Conservation (phyloP, 2,113 vertebrate genomes). For the Psittacus erithacus region DNA sequence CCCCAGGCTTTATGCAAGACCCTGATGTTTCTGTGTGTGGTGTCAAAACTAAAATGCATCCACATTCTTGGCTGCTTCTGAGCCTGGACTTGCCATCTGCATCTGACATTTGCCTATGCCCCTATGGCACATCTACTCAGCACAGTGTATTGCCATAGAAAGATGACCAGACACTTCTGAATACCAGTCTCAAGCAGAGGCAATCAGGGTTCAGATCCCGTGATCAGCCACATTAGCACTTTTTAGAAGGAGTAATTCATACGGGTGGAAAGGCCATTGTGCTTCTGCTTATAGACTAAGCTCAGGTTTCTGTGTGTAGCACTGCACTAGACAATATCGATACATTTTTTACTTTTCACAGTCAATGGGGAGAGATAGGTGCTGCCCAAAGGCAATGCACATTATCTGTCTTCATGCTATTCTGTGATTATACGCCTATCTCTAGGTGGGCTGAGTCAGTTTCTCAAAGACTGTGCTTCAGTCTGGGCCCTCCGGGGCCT, state of each 20-base stretch:
- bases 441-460: not conserved
- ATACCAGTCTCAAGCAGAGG: not conserved
- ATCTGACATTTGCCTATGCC: not conserved
- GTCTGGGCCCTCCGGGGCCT: not conserved
- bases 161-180: not conserved
- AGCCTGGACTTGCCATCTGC: not conserved
- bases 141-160: not conserved
- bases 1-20: not conserved
- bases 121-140: not conserved
- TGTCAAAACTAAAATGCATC: not conserved
- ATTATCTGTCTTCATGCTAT: not conserved
- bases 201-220: not conserved
- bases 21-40: not conserved
- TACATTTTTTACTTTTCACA: not conserved
- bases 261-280: not conserved
- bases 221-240: not conserved
- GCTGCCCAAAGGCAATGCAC: not conserved
- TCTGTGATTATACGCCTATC: not conserved
- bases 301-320: not conserved
- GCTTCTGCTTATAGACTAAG: not conserved
- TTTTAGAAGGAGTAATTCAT: not conserved
- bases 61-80: not conserved
- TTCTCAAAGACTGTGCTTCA: not conserved
- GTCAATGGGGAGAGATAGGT: not conserved
- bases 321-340: too few species aligned